Evolutionary conservation across 2,797 vertebrate genomes (phyloP).

Genomic region (Apogon hyalosoma): DNA sequence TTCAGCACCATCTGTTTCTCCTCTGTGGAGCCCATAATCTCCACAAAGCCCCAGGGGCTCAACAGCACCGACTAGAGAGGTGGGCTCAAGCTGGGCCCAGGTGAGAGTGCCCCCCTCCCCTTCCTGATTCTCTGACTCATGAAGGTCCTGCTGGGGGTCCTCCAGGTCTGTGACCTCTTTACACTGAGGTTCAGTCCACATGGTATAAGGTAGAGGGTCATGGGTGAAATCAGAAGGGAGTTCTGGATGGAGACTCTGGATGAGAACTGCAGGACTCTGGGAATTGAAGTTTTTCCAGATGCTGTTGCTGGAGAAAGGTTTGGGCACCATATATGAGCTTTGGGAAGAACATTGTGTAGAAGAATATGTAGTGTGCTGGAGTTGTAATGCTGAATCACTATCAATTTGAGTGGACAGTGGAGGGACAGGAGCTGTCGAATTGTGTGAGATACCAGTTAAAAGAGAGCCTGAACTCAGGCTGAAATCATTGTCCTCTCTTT

Average conservation of each 20-base stretch:
- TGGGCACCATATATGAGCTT: conserved; percentile 63
- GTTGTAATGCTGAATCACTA: conserved; percentile 54
- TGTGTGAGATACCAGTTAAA: conserved; percentile 35
- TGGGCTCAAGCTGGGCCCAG: conserved; percentile 84
- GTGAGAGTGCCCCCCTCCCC: conserved; percentile 71
- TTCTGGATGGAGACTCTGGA: conserved; percentile 80
- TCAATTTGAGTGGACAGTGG: conserved; percentile 47
- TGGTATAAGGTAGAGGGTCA: conserved; percentile 78
- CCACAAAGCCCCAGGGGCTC: conserved; percentile 72
- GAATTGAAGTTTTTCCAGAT: conserved; percentile 84
- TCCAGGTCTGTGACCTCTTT: conserved; percentile 81
- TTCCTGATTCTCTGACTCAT: conserved; percentile 59
- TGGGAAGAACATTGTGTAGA: conserved; percentile 53
- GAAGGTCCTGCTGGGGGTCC: conserved; percentile 63
- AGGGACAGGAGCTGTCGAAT: conserved; percentile 11
- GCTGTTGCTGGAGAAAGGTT: conserved; percentile 70
- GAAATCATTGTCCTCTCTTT: conserved; percentile 23
- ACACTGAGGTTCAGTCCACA: conserved; percentile 84
- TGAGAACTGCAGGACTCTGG: conserved; percentile 81
- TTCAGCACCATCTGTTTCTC: conserved; percentile 54
- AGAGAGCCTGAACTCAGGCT: conserved; percentile 31
- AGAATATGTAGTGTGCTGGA: conserved; percentile 48
- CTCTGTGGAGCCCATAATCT: conserved; percentile 67
- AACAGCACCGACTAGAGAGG: conserved; percentile 61
- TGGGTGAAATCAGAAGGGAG: conserved; percentile 78